Evolutionary conservation across 2,113 vertebrate species (phyloP).

Genomic region (Mormoops blainvillei): DNA sequence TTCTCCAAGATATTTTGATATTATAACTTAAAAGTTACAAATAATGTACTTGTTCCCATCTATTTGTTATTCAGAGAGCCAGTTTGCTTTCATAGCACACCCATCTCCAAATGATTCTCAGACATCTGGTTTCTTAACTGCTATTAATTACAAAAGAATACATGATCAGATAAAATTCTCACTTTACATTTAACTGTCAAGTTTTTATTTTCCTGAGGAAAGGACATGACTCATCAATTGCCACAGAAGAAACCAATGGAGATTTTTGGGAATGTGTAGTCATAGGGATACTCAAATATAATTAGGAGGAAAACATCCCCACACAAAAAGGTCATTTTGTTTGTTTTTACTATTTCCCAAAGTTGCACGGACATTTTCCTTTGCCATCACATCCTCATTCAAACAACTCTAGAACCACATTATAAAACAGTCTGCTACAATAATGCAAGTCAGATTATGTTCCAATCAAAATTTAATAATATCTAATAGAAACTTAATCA

Average conservation of each 20-base stretch:
- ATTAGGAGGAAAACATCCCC: background rate
- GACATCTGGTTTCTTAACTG: conserved; percentile 11
- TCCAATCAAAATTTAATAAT: conserved; percentile 17
- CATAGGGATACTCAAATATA: conserved; percentile 3
- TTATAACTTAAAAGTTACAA: background rate
- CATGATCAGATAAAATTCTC: conserved; percentile 9
- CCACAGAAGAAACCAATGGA: conserved; percentile 4
- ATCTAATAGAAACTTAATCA: background rate
- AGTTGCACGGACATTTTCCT: background rate
- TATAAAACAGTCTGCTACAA: background rate
- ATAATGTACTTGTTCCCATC: background rate
- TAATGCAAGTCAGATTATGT: background rate
- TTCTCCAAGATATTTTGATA: background rate
- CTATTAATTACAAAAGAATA: conserved; percentile 28
- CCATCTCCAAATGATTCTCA: background rate
- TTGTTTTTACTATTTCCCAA: background rate
- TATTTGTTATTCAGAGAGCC: background rate
- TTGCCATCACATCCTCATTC: background rate
- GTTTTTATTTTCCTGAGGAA: conserved; percentile 30
- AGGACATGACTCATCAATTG: background rate
- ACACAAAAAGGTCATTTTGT: background rate
- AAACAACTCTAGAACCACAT: conserved; percentile 30
- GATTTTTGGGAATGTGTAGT: background rate
- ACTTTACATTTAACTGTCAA: conserved; percentile 34
- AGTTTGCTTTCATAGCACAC: background rate